Evolutionary conservation across 92 coral and sea anemone species (phyloP), one percentile per base, ranked within the genome.

Genomic region (Nematostella vectensis): DNA sequence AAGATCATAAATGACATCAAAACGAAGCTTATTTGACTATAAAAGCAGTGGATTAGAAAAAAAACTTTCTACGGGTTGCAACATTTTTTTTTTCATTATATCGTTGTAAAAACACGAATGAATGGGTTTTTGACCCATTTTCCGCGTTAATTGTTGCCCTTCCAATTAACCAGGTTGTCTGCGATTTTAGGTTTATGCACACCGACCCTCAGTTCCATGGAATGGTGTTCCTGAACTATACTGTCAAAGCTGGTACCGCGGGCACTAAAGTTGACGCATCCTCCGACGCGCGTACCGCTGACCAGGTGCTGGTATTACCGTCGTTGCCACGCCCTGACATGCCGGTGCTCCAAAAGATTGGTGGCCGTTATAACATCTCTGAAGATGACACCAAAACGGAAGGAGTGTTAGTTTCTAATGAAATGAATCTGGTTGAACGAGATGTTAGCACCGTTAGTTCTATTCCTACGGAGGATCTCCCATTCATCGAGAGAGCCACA

Each of bases 241-340:
- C 79, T 1, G 39, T 66, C 21, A 62, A 42, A 21, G 40, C 65
- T 1, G 66, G 43, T 25, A 40, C 60, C 13, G 31, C 20, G 20
- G 79, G 79, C 11, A 26, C 48, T 37, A 55, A 55, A n/a, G 26
- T 72, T 1, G 72, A 62, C 39, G 71, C 71, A 10, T 54, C 65
- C 16, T 63, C 63, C 48, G 31, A 43, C 2, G 17, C 52, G 13
- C 37, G 71, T 33, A 19, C 48, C 2, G 20, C 28, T 10, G 79
- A 58, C 29, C 25, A 72, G 17, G 62, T 54, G 23, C 50, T 65
- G 28, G 71, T 25, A 3, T 33, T 48, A 12, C 31, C 51, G 11
- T 8, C 42, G 1, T 44, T 65, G 4, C 62, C 71, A 2, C 17
- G n/a, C 3, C 16, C 9, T 3, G 23, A 26, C 8, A 25, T 26